Conservation (phyloP, 2,797 vertebrate genomes). For the Sternotherus odoratus region DNA sequence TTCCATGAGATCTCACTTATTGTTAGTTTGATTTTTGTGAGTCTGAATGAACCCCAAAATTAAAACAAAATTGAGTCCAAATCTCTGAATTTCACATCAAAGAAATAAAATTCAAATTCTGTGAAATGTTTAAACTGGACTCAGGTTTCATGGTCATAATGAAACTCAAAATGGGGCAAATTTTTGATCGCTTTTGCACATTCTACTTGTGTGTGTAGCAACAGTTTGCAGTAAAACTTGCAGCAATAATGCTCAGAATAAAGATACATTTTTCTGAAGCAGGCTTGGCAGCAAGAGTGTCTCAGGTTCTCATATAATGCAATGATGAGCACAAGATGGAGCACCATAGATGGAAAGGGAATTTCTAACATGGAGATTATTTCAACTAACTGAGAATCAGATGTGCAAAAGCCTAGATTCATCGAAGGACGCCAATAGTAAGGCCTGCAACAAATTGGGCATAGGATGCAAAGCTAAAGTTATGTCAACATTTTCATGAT, state of each 20-base stretch:
- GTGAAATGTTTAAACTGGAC: background rate
- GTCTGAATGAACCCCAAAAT: background rate
- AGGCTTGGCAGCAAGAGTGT: background rate
- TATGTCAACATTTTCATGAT: slow-evolving; percentile 8
- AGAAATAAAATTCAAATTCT: background rate
- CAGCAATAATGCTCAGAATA: background rate
- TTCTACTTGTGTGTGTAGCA: background rate
- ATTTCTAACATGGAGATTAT: background rate
- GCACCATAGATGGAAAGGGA: background rate
- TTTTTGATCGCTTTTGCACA: background rate
- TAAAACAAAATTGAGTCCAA: background rate
- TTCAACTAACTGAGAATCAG: background rate
- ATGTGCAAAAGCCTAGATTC: background rate
- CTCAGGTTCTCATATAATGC: background rate
- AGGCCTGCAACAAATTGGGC: background rate
- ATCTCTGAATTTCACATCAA: background rate
- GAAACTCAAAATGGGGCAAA: background rate
- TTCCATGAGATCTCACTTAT: background rate
- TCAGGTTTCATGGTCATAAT: background rate
- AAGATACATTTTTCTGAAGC: background rate
- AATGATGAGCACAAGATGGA: background rate
- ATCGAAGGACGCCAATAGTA: background rate
- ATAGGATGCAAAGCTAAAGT: background rate
- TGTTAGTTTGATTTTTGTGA: background rate
- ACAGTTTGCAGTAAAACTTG: background rate